Percentiles rank a stretch among this genome's conserved stretches.
These are phyloP conservation scores for Oegoconia quadripuncta DNA, from an alignment of 2,888 invertebrate genomes.

Conservation along the genomic window DNA sequence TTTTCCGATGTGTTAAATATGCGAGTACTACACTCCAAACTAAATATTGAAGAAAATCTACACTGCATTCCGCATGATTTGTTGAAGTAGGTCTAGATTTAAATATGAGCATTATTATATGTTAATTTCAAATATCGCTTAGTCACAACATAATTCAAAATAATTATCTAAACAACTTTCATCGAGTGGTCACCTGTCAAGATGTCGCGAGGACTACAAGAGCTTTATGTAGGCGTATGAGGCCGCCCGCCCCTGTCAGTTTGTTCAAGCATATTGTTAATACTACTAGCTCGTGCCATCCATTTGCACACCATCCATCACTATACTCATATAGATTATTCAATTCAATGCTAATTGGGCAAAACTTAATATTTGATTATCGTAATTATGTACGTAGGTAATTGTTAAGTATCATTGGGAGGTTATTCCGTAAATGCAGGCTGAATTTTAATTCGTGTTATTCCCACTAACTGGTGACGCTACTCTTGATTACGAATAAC, in stretches of 20 bases:
- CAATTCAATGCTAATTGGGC: no score
- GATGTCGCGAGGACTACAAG: conserved; percentile 1
- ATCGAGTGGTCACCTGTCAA: conserved; percentile 2
- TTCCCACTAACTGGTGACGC: no score
- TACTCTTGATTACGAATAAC: no score
- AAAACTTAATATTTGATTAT: no score
- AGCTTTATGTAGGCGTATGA: conserved; percentile 17
- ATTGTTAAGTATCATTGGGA: no score
- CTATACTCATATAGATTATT: conserved; percentile 4
- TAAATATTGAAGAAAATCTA: background rate
- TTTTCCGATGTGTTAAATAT: no score
- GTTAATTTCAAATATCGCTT: background rate
- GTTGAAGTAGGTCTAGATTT: background rate
- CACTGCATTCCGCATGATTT: background rate
- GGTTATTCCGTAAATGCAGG: no score
- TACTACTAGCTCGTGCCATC: conserved; percentile 13
- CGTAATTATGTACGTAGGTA: no score
- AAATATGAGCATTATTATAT: background rate
- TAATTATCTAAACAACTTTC: background rate
- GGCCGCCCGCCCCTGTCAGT: conserved; percentile 23
- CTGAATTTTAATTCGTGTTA: no score
- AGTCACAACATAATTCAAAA: background rate
- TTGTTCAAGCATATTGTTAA: conserved; percentile 13
- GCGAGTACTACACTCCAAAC: background rate
- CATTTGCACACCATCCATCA: conserved; percentile 4